phyloP scores from a whole-genome alignment of 2,888 invertebrate genomes.

The Nasonovia ribisnigri region DNA sequence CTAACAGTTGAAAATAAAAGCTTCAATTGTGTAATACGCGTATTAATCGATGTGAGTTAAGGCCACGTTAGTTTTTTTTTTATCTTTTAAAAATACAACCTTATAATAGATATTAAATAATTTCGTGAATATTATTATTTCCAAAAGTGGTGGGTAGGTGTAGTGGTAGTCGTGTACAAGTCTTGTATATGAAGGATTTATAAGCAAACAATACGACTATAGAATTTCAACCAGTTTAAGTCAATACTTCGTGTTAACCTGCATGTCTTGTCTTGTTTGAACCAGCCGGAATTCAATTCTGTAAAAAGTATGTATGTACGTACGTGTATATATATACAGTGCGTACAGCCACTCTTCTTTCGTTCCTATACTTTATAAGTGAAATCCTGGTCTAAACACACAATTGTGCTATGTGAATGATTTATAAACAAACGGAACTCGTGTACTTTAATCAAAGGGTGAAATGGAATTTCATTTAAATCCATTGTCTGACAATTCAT shows the following conservation, averaged over 20 bases:
- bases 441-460: constrained; percentile 24
- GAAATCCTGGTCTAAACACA: background rate
- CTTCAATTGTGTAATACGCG: too few species aligned
- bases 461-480: constrained; percentile 45
- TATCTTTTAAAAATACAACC: background rate
- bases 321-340: background rate
- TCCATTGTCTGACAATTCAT: constrained; percentile 4
- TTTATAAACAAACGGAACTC: constrained; percentile 28
- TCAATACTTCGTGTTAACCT: background rate
- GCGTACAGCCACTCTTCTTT: background rate
- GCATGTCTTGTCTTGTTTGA: background rate
- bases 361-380: background rate
- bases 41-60: background rate
- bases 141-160: background rate
- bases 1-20: too few species aligned
- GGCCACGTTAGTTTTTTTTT: too few species aligned
- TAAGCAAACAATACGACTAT: background rate
- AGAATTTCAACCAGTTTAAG: background rate
- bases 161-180: background rate
- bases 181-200: background rate
- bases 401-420: background rate
- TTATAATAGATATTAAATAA: background rate
- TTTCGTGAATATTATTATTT: background rate
- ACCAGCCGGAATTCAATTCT: background rate
- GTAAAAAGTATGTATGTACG: background rate